Conservation (phyloP, 2,113 vertebrate genomes). For the Dasypus novemcinctus region DNA sequence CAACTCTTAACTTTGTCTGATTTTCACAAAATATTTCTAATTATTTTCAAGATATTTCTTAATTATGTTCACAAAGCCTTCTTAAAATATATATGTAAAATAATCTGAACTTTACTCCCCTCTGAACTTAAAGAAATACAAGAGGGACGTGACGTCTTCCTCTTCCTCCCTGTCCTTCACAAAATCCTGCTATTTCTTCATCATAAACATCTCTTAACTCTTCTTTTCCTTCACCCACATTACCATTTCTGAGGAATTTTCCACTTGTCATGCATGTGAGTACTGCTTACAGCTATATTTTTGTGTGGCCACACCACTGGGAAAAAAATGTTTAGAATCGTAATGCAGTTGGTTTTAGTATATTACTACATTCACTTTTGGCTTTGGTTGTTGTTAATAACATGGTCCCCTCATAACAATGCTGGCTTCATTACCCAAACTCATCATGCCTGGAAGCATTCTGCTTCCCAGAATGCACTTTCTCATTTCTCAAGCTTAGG, state of each 20-base stretch:
- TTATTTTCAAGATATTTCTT: background rate
- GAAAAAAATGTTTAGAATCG: background rate
- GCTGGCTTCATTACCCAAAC: background rate
- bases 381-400: background rate
- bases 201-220: background rate
- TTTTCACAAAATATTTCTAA: background rate
- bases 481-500: background rate
- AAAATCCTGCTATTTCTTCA: too few relatives aligned
- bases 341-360: background rate
- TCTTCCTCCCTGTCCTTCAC: background rate
- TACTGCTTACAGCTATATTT: background rate
- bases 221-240: background rate
- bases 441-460: too few relatives aligned
- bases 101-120: background rate
- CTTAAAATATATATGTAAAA: background rate
- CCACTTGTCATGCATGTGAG: background rate
- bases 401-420: background rate
- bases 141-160: background rate
- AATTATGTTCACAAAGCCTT: background rate
- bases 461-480: background rate
- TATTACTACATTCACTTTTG: background rate
- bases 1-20: background rate
- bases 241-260: background rate
- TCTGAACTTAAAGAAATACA: background rate
- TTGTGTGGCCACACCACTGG: background rate